phyloP scores from a whole-genome alignment of 2,797 vertebrate genomes.

The Clamator glandarius region DNA sequence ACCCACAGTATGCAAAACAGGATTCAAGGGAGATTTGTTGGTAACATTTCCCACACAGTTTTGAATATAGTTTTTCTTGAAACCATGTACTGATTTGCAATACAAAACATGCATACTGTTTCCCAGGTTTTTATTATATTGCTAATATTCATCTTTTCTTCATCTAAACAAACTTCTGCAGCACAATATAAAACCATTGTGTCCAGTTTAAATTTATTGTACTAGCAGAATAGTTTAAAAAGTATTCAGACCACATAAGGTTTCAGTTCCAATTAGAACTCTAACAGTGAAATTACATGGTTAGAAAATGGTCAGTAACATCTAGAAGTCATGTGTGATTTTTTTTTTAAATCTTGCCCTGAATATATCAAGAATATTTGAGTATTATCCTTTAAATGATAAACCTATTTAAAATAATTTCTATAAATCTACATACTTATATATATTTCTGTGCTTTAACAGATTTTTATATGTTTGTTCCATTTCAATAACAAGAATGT shows the following conservation, averaged over 20 bases:
- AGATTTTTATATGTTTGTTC: neutral
- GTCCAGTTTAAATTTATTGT: neutral
- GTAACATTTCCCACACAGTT: neutral
- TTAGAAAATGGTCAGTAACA: neutral
- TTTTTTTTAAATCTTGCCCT: neutral
- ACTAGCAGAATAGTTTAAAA: neutral
- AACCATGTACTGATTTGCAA: neutral
- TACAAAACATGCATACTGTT: neutral
- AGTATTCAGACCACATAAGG: neutral
- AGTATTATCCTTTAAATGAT: neutral
- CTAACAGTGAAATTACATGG: neutral
- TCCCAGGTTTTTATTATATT: neutral
- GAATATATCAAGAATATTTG: neutral
- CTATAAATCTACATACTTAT: neutral
- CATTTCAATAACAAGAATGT: neutral
- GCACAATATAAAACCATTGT: neutral
- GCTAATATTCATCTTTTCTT: neutral
- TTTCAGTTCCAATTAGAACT: neutral
- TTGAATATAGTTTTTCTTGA: constrained; percentile 1
- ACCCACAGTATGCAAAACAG: neutral
- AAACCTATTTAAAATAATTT: neutral
- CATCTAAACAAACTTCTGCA: neutral
- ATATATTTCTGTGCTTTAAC: neutral
- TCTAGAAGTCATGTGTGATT: neutral
- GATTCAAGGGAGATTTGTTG: neutral